Base-by-base conservation (phyloP, 2,797 vertebrate genomes). In the Lacerta agilis region DNA sequence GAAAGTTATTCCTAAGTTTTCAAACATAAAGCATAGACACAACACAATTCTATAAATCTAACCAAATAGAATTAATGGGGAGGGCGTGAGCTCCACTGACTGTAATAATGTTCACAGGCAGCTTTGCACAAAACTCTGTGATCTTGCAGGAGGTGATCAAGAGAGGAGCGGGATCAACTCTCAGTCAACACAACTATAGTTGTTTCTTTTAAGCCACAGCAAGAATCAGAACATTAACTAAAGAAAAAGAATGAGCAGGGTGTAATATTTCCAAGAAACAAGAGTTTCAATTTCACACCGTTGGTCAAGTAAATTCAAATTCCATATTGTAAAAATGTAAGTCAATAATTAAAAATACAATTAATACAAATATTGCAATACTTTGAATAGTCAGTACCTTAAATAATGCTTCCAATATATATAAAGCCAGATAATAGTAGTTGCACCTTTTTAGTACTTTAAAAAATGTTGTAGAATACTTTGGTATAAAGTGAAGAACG, bases 371-470 rank as follows among this genome's bases (percentile, higher is more conserved):
- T 33, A 73, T 43, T 67, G 61, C 20, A 83, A 27, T 66, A 77
- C 13, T 64, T 83, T 83, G 72, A 75, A 13, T 9, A 27, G 1
- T 61, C 3, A 89, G 85, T 95, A 96, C 94, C 95, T 95, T 95
- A 85, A 95, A 5, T 75, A 89, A 4, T 38, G 36, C n/a, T 79
- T 96, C 95, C 29, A 89, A 0, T 58, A 92, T 58, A 81, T 96
- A 96, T 76, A 93, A 82, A 27, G 5, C 0, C 86, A 95, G 72
- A 86, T 95, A 96, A 89, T 45, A 64, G 33, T 83, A 89, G 80
- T 91, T 89, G 45, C 66, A 41, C 3, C 36, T 1, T 87, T 0
- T 90, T 83, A 95, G 76, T 91, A 95, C 90, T 2, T 0, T 0
- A 0, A 23, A 5, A 86, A 90, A 95, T 45, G 75, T 81, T 2